Evolutionary conservation across 2,797 vertebrate species (phyloP), one percentile per base, ranked within the genome.

Genomic region (Mergus octosetaceus): DNA sequence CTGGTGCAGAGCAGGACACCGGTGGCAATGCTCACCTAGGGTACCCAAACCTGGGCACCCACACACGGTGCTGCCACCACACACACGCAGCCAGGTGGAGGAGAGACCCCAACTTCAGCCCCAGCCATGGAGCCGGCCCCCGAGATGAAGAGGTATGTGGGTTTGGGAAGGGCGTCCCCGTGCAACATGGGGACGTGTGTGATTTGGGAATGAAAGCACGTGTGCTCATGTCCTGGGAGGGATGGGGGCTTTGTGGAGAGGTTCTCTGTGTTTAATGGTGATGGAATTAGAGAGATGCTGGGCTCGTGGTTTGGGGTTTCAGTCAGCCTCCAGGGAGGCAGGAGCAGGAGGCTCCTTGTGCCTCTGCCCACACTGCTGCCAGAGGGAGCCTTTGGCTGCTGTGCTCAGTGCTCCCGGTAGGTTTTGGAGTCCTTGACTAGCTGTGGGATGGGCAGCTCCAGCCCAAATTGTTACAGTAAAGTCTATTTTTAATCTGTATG

Each of bases 91-190:
- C 21, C 21, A 34, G 18, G 30, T 25, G n/a, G 36, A 66, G 65
- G 58, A 25, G 34, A 6, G 25, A 8, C 58, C 19, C 27, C 38
- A 58, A 41, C 79, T 60, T 6, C 43, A 12, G 0, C 14, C 17
- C 7, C 14, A 5, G 2, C 62, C 12, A 97, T 93, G 97, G 95
- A 96, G 11, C 61, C 54, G 0, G 13, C 73, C 19, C 65, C 64
- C 0, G 92, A 95, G 83, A 13, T 82, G 92, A 94, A 96, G 85
- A 96, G 96, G 96, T 97, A 65, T 0, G 93, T 27, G 64, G 30
- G 6, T 2, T n/a, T 39, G 3, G 83, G 62, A 27, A 72, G 61
- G 34, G 58, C 12, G n/a, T 15, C 49, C 28, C 38, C 3, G 30
- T n/a, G 72, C 8, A 39, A 11, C 36, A 0, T 16, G 4, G 0